Percentiles rank a stretch among this genome's conserved stretches.
phyloP scores from a whole-genome alignment of 1,140 invertebrate genomes.

The Lepidotrigona ventralis region DNA sequence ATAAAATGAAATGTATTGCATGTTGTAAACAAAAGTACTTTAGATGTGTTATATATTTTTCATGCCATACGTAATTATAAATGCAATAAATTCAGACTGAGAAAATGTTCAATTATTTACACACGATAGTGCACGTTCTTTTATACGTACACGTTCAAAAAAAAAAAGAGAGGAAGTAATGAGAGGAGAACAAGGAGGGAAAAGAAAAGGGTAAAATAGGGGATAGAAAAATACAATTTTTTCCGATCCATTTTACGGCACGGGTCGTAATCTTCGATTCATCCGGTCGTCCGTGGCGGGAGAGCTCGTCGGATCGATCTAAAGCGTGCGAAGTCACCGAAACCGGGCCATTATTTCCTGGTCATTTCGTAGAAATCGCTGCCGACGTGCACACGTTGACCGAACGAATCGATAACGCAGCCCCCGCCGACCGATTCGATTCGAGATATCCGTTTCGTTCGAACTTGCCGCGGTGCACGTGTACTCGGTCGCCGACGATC shows the following conservation, averaged over 20 bases:
- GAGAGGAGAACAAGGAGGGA: too few species aligned
- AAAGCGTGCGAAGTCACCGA: constrained; percentile 25
- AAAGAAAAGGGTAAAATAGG: neutral
- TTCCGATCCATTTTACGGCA: constrained; percentile 23
- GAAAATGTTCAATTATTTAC: too few species aligned
- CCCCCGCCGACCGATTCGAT: constrained; percentile 53
- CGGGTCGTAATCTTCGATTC: constrained; percentile 1
- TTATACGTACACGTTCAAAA: too few species aligned
- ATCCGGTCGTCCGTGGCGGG: neutral
- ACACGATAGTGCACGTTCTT: too few species aligned
- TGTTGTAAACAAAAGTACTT: too few species aligned
- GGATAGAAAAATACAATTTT: constrained; percentile 4
- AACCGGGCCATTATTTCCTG: constrained; percentile 57
- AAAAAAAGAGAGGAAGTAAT: neutral
- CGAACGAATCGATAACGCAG: constrained; percentile 61
- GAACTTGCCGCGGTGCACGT: neutral
- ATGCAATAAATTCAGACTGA: too few species aligned
- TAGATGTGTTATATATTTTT: too few species aligned
- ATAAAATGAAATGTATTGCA: too few species aligned
- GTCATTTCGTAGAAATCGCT: constrained; percentile 49
- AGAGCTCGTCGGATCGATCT: constrained; percentile 19
- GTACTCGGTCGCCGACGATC: neutral
- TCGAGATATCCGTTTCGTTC: constrained; percentile 32
- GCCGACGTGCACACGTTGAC: constrained; percentile 15
- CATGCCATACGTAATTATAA: too few species aligned